phyloP scores from a whole-genome alignment of 2,888 invertebrate genomes.

The Catocala fraxini region DNA sequence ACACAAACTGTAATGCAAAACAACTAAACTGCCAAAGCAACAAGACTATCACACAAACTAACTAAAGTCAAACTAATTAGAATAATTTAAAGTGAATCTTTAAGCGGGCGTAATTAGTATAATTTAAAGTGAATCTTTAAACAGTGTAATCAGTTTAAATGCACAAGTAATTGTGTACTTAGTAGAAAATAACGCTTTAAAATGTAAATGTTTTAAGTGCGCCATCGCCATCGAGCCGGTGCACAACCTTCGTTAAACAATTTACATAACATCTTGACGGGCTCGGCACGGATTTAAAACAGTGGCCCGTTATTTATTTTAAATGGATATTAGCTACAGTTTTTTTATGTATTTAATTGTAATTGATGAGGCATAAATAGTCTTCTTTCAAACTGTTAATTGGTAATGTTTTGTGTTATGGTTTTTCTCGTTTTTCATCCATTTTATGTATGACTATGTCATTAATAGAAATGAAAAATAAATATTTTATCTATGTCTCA shows the following conservation, averaged over 20 bases:
- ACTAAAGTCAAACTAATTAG: slow-evolving; percentile 61
- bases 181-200: slow-evolving; percentile 77
- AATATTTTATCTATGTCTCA: too few species aligned
- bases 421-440: too few species aligned
- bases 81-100: slow-evolving; percentile 66
- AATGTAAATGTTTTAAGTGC: slow-evolving; percentile 81
- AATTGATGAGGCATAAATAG: too few species aligned
- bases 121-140: slow-evolving; percentile 62
- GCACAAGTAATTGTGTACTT: slow-evolving; percentile 80
- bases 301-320: slow-evolving; percentile 2
- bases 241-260: slow-evolving; percentile 78
- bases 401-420: too few species aligned
- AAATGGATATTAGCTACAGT: background rate
- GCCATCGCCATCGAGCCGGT: slow-evolving; percentile 61
- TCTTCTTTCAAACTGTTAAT: too few species aligned
- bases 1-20: slow-evolving; percentile 3
- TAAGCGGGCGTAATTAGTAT: slow-evolving; percentile 63
- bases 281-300: slow-evolving; percentile 1
- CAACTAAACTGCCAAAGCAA: slow-evolving; percentile 10
- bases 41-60: slow-evolving; percentile 14
- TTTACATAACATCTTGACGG: slow-evolving; percentile 69
- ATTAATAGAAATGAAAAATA: too few species aligned
- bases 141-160: slow-evolving; percentile 75
- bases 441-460: too few species aligned
- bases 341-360: too few species aligned